A percentile compares a stretch with the other conserved stretches of the same genome.
phyloP scores from a whole-genome alignment of 23 tunicate species.

The Diplosoma virens region DNA sequence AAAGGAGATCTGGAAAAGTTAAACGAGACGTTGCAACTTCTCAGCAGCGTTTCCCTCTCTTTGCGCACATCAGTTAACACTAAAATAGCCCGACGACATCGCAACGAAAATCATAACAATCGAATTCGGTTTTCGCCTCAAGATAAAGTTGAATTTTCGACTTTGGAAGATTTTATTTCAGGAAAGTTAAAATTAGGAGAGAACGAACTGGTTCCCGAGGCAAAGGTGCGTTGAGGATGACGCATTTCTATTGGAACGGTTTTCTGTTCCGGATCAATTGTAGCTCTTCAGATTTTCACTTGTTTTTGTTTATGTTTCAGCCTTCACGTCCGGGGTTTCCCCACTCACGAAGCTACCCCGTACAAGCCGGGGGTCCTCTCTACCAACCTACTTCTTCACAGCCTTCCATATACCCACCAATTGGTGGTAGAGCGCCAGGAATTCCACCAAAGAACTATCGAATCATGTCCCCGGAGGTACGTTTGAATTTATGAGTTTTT shows the following conservation, averaged over 20 bases:
- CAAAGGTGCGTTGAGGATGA: no score
- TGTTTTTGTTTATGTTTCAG: constrained; percentile 42
- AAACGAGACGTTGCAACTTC: constrained; percentile 66
- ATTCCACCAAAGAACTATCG: constrained; percentile 48
- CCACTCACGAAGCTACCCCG: constrained; percentile 7
- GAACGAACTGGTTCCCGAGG: no score
- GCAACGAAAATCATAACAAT: constrained; percentile 11
- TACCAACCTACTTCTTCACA: constrained; percentile 53
- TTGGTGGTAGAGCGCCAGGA: constrained; percentile 9
- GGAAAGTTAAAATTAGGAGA: no score
- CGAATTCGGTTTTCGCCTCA: background rate
- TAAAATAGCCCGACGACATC: background rate
- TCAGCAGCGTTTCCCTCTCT: constrained; percentile 64
- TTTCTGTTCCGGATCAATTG: no score
- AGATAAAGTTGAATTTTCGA: background rate
- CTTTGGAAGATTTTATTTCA: no score
- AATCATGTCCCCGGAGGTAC: constrained; percentile 84
- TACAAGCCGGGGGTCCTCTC: constrained; percentile 41
- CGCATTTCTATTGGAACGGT: no score
- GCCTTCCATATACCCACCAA: constrained; percentile 14
- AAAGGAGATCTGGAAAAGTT: constrained; percentile 52
- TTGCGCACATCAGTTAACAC: constrained; percentile 28
- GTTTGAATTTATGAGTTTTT: background rate
- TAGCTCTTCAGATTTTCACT: no score
- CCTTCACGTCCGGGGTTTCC: constrained; percentile 75